Percentiles rank a stretch among this genome's conserved stretches.
phyloP scores from a whole-genome alignment of 2,797 vertebrate genomes.

The Silurus lanzhouensis region DNA sequence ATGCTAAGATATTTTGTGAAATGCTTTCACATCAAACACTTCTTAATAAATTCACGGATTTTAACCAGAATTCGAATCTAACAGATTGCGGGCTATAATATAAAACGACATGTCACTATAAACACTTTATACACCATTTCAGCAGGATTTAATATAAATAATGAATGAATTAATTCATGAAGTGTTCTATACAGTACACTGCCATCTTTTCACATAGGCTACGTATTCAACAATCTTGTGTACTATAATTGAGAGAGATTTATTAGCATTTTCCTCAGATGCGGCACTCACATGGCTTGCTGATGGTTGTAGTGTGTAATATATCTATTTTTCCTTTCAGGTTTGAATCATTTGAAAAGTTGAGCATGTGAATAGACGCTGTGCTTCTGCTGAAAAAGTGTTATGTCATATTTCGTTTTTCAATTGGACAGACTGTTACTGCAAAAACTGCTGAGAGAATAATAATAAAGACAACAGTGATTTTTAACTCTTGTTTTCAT shows the following conservation, averaged over 20 bases:
- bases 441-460: not conserved
- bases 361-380: not conserved
- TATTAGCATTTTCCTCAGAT: not conserved
- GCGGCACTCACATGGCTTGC: not conserved
- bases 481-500: not conserved
- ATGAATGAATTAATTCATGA: not conserved
- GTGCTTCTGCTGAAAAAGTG: not conserved
- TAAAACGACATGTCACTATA: too few species aligned
- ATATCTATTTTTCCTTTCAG: not conserved
- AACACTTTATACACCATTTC: not conserved
- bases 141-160: not conserved
- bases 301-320: not conserved
- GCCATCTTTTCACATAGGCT: not conserved
- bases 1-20: not conserved
- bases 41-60: not conserved
- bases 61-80: not conserved
- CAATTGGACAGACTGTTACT: not conserved
- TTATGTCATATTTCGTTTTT: not conserved
- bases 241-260: not conserved
- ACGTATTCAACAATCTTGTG: not conserved
- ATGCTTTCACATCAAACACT: not conserved
- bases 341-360: constrained; percentile 5
- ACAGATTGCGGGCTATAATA: not conserved
- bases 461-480: not conserved
- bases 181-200: not conserved